Evolutionary conservation across 2,888 invertebrate species (phyloP).

Genomic region (Aphidoletes aphidimyza): DNA sequence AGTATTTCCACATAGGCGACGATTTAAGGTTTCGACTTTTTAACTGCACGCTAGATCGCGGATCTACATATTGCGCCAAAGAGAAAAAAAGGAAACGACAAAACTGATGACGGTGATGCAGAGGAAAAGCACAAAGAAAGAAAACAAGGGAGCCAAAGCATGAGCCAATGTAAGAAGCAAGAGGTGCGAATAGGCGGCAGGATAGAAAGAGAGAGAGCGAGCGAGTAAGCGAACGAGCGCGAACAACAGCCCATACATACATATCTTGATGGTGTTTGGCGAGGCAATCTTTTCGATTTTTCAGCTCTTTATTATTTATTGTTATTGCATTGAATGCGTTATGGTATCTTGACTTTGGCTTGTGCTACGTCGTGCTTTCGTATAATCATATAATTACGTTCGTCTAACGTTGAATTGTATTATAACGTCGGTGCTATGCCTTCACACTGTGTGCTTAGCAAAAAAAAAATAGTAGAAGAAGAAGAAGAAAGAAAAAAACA

Average conservation of each 20-base stretch:
- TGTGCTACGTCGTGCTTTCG: constrained; percentile 15
- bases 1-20: neutral
- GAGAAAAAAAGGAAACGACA: constrained; percentile 9
- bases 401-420: constrained; percentile 3
- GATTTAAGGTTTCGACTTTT: neutral
- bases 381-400: constrained; percentile 38
- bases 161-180: neutral
- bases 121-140: neutral
- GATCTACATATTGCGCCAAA: neutral
- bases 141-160: neutral
- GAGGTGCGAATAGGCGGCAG: neutral
- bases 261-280: constrained; percentile 25
- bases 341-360: constrained; percentile 53
- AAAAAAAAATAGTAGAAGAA: no score
- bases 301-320: constrained; percentile 36
- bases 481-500: no score
- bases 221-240: no score
- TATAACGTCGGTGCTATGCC: neutral
- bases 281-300: constrained; percentile 30
- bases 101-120: neutral
- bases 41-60: neutral
- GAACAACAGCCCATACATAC: neutral
- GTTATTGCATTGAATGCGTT: constrained; percentile 50
- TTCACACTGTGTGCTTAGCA: neutral
- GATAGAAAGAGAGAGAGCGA: no score